These are phyloP conservation scores for Agonum fuliginosum DNA, from an alignment of 2,888 invertebrate genomes.

Conservation along the genomic window DNA sequence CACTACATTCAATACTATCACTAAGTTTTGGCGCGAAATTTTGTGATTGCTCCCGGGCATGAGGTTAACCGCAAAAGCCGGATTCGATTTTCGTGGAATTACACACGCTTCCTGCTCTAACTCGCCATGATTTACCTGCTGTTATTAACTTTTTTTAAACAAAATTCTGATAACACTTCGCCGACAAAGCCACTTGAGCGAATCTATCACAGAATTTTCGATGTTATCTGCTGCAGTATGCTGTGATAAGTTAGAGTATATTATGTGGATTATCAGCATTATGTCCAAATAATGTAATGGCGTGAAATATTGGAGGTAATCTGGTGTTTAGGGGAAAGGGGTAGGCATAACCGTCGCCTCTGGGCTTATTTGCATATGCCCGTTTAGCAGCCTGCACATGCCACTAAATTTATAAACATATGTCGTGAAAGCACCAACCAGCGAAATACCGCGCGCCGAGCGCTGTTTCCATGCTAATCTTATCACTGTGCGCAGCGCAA, in stretches of 20 bases:
- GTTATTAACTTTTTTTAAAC: background rate
- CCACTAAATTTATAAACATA: conserved; percentile 55
- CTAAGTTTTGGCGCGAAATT: conserved; percentile 46
- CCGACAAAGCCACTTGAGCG: background rate
- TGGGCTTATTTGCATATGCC: conserved; percentile 49
- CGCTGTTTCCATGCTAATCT: conserved; percentile 2
- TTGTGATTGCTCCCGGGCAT: conserved; percentile 10
- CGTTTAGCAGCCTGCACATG: conserved; percentile 46
- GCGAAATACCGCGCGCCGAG: conserved; percentile 1
- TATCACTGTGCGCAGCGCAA: conserved; percentile 2
- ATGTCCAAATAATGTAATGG: too few species aligned
- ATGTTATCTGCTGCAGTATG: background rate
- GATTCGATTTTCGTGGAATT: conserved; percentile 3
- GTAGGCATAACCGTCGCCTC: conserved; percentile 29
- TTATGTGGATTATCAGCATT: too few species aligned
- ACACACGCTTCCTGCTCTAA: conserved; percentile 12
- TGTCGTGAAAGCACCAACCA: conserved; percentile 29
- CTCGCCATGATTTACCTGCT: background rate
- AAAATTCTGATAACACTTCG: background rate
- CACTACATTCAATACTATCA: background rate
- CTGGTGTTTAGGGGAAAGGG: conserved; percentile 19
- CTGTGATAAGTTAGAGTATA: background rate
- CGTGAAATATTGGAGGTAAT: too few species aligned
- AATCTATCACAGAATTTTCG: background rate
- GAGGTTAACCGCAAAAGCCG: conserved; percentile 27